Base-by-base conservation (phyloP, 2,797 vertebrate genomes). In the Chaetophractus vellerosus region DNA sequence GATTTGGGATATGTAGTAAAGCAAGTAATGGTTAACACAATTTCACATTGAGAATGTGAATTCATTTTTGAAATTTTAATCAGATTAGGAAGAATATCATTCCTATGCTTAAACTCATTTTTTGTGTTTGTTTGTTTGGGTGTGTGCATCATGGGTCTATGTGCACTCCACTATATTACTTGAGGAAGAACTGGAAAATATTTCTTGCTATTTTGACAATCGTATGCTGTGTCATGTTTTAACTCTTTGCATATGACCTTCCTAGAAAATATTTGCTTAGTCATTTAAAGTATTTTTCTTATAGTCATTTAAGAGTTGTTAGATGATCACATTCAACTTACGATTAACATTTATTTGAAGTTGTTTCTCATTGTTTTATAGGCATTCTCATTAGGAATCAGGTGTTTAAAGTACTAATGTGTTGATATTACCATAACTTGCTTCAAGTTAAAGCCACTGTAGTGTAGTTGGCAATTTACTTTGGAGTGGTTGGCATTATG, bases 251-350 rank as follows among this genome's bases (percentile, higher is more conserved):
- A 31, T 83, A 48, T 83, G 18, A 64, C 57, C 33, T 63, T 87
- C 41, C 4, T 75, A 36, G 6, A 80, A 84, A 89, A 75, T 76
- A 75, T 75, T 63, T 63, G 48, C 9, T 78, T 80, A 75, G 6
- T 71, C 38, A 84, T 33, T 94, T 80, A 84, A 80, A 1, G 81
- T 76, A 16, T 69, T 83, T 90, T 95, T 74, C 24, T 66, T 81
- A 24, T 63, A 72, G 41, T 55, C 83, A 64, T 72, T 85, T 88
- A 16, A 18, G 15, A 28, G 11, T 66, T 78, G 10, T 63, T 92
- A 52, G 18, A 5, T 57, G 41, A 78, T 81, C 33, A 16, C 16
- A 68, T 78, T 90, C 26, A 92, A 3, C 38, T 81, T 90, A 61
- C 2, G 68, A n/a, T 90, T 96, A 36, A 59, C 28, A 36, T 80